These are phyloP conservation scores for Progne subis DNA, from an alignment of 2,113 vertebrate species.

Conservation along the genomic window DNA sequence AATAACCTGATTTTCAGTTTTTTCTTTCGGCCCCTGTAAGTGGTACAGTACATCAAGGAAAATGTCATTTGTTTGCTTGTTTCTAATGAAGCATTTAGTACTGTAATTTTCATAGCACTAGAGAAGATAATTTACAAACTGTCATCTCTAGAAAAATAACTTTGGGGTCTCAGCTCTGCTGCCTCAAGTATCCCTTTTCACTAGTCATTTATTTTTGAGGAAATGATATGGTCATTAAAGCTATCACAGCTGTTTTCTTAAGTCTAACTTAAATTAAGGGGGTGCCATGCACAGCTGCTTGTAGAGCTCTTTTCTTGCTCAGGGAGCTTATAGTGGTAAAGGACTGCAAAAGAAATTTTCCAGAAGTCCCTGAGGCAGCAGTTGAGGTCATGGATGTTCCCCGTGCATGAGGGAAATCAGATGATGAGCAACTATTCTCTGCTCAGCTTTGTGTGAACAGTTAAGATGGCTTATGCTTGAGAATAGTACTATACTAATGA, in stretches of 20 bases:
- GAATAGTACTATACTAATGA: neutral
- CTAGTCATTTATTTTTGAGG: neutral
- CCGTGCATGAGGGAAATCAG: neutral
- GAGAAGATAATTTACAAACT: neutral
- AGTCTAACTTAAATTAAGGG: neutral
- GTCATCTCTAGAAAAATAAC: neutral
- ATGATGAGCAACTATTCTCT: neutral
- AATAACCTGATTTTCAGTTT: neutral
- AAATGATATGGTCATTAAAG: neutral
- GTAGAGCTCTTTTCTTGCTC: neutral
- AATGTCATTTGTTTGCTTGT: neutral
- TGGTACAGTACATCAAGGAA: neutral
- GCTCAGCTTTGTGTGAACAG: neutral
- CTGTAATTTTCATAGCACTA: neutral
- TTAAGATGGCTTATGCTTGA: neutral
- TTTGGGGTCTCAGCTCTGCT: rapidly evolving
- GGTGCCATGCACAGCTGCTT: neutral
- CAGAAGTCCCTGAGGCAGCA: neutral
- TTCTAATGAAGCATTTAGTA: neutral
- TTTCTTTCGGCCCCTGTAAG: neutral
- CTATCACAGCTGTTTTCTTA: neutral
- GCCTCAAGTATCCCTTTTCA: neutral
- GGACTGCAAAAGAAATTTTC: neutral
- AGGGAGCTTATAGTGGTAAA: neutral
- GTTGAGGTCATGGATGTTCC: neutral